A percentile compares a stretch with the other conserved stretches of the same genome.
These are phyloP conservation scores for Luidia sarsii DNA, from an alignment of 53 echinoderm and acorn worm genomes.

Conservation along the genomic window DNA sequence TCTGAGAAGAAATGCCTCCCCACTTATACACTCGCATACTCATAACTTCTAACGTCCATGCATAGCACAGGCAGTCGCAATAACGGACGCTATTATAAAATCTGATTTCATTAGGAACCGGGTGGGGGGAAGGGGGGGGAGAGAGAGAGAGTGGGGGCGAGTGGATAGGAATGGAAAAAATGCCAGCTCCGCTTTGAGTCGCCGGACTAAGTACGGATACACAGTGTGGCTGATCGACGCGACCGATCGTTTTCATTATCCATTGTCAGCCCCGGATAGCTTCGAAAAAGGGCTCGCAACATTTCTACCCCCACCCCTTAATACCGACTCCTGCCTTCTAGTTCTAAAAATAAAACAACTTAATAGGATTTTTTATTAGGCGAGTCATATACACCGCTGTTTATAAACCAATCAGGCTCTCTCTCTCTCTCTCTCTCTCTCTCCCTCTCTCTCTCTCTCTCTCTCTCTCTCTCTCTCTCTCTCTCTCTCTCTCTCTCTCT, in stretches of 20 bases:
- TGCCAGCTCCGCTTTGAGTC: conserved; percentile 18
- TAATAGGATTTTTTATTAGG: conserved; percentile 21
- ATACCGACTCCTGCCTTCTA: conserved; percentile 26
- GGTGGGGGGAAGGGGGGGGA: too few relatives aligned
- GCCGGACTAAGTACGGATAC: conserved; percentile 34
- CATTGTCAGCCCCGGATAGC: conserved; percentile 23
- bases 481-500: too few relatives aligned
- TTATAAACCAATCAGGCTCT: conserved; percentile 52
- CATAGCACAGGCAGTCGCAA: too few relatives aligned
- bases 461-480: too few relatives aligned
- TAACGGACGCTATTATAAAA: too few relatives aligned
- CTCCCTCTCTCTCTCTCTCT: neutral
- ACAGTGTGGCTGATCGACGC: conserved; percentile 41
- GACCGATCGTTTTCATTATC: conserved; percentile 53
- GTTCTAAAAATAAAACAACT: conserved; percentile 19
- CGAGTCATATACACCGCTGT: conserved; percentile 8
- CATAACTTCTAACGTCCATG: too few relatives aligned
- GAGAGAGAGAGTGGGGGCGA: too few relatives aligned
- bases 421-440: neutral
- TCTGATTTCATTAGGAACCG: too few relatives aligned
- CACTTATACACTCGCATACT: too few relatives aligned
- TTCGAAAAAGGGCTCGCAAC: conserved; percentile 27
- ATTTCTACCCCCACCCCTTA: too few relatives aligned
- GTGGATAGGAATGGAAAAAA: neutral
- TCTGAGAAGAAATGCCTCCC: too few relatives aligned